Base-by-base conservation (phyloP, 2,888 invertebrate genomes). In the Ochropacha duplaris region DNA sequence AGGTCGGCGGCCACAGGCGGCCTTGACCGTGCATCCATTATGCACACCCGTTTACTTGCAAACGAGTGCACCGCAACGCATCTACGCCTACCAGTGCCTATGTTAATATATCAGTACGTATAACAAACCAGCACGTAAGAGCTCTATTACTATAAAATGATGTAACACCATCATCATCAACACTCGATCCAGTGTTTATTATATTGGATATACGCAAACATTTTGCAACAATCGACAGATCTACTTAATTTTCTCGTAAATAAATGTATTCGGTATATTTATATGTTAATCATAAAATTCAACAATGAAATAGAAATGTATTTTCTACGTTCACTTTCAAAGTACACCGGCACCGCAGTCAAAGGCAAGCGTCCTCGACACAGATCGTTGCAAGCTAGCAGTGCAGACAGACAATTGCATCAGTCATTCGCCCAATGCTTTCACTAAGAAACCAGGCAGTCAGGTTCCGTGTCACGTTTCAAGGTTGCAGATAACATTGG, bases 1-100 rank as follows among this genome's bases (percentile, higher is more conserved):
- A 78, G 87, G 87, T 87, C 86, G 81, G 63, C 81, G 86, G 74
- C 83, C 85, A 84, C 80, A 69, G 71, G 61, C 79, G 90, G 69
- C 92, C 91, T 91, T 91, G 92, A 89, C 90, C 90, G 88, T 85
- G 84, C 86, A 87, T 87, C 87, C 84, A 91, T 90, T 91, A 91
- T 89, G 87, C 87, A 88, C 86, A 87, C 83, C 84, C 81, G 87
- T 88, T 90, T 88, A 87, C 89, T 90, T 87, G 85, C 86, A 84
- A 90, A 90, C 87, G 82, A 90, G 84, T 89, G 88, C 90, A 88
- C 76, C 79, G 79, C 82, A 84, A 85, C 81, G 82, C 83, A 84
- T 84, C 87, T 83, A 78, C 76, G 73, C 76, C 76, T 79, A 78
- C 75, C 61, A 66, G 65, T 58, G 68, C 72, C 76, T 74, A 71